Conservation (phyloP, 2,797 vertebrate genomes). For the Molossus alvarezi region DNA sequence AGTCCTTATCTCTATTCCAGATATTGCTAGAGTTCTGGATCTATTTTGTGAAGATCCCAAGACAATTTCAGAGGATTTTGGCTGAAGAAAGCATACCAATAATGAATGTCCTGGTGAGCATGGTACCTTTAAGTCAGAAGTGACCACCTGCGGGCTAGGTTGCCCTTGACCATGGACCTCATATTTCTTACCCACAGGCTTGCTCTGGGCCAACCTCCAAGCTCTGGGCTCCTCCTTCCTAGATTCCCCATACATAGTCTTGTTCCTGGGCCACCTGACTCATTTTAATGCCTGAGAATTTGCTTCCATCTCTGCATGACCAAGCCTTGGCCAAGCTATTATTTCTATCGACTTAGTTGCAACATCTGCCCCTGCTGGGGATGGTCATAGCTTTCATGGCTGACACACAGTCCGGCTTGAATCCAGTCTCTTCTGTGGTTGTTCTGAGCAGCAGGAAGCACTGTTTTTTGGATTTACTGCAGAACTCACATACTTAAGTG, state of each 20-base stretch:
- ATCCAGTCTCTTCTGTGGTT: not conserved
- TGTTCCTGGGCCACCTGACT: not conserved
- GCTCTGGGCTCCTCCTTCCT: not conserved
- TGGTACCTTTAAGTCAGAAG: constrained; percentile 3
- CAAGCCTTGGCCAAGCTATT: not conserved
- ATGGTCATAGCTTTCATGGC: not conserved
- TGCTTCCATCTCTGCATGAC: constrained; percentile 8
- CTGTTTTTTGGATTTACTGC: constrained; percentile 22
- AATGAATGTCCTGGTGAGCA: not conserved
- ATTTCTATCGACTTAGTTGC: constrained; percentile 9
- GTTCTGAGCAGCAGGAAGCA: constrained; percentile 52
- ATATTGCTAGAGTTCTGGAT: not conserved
- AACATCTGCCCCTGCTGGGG: not conserved
- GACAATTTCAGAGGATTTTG: constrained; percentile 41
- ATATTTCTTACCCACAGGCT: constrained; percentile 6
- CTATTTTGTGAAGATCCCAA: constrained; percentile 19
- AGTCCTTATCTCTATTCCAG: not conserved
- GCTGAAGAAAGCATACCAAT: not conserved
- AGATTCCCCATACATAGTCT: not conserved
- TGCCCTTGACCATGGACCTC: not conserved
- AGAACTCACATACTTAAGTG: constrained; percentile 2
- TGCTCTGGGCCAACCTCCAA: not conserved
- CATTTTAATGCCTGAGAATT: constrained; percentile 26
- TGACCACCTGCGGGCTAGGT: not conserved
- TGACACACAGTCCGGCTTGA: not conserved